Evolutionary conservation across 2,888 invertebrate species (phyloP).

Genomic region (Caenorhabditis plicata): DNA sequence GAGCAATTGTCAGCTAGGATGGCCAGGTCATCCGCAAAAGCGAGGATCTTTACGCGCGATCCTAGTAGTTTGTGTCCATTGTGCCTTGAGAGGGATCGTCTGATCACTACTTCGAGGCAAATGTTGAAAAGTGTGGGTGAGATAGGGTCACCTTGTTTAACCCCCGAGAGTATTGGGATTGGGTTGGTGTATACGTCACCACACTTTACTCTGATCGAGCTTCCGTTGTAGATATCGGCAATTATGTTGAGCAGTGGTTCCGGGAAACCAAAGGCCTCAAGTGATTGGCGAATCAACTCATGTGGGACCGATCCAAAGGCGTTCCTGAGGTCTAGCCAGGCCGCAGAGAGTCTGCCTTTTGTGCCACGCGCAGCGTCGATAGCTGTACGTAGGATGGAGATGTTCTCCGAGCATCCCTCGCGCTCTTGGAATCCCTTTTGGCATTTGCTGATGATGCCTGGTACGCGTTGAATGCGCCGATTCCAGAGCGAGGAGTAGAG

Average conservation of each 20-base stretch:
- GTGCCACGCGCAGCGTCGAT: constrained; percentile 6
- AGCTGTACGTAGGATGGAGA: constrained; percentile 9
- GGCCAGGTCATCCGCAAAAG: constrained; percentile 29
- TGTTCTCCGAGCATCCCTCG: constrained; percentile 7
- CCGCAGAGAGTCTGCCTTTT: constrained; percentile 1
- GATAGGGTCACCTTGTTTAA: constrained; percentile 65
- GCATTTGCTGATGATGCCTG: constrained; percentile 3
- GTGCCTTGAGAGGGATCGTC: constrained; percentile 2
- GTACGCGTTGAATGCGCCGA: not conserved
- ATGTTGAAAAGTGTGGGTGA: constrained; percentile 65
- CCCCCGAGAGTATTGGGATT: constrained; percentile 49
- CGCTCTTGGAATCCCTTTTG: constrained; percentile 2
- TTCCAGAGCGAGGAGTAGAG: constrained; percentile 3
- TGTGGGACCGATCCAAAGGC: constrained; percentile 20
- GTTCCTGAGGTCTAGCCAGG: constrained; percentile 17
- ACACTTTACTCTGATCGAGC: constrained; percentile 3
- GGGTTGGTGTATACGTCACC: constrained; percentile 4
- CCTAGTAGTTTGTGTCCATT: not conserved
- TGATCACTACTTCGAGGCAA: constrained; percentile 51
- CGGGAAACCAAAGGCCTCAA: constrained; percentile 4
- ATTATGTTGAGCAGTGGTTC: not conserved
- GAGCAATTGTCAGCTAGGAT: constrained; percentile 2
- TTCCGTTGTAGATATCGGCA: constrained; percentile 10
- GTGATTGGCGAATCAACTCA: not conserved
- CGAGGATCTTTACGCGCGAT: constrained; percentile 8